Evolutionary conservation across 2,888 invertebrate genomes (phyloP).

Genomic region (Patella pellucida): DNA sequence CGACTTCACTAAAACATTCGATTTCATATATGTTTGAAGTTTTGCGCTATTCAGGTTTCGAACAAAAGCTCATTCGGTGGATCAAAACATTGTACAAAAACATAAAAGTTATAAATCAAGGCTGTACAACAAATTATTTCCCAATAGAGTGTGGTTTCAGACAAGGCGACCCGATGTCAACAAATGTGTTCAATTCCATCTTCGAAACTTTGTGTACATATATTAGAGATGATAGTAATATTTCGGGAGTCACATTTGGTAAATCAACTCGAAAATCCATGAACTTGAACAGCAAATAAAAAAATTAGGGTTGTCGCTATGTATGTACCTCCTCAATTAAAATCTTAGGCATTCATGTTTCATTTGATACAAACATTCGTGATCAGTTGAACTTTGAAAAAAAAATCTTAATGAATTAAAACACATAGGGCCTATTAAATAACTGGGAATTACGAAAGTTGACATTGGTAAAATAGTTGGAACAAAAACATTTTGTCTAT

Average conservation of each 20-base stretch:
- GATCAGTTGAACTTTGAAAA: background rate
- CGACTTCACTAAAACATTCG: background rate
- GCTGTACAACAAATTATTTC: background rate
- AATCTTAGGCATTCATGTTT: background rate
- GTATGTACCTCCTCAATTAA: background rate
- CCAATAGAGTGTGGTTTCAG: background rate
- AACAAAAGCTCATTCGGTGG: background rate
- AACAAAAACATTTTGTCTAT: background rate
- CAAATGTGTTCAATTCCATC: background rate
- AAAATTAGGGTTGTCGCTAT: background rate
- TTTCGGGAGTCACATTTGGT: background rate
- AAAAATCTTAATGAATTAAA: background rate
- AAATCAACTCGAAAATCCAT: background rate
- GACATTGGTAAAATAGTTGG: background rate
- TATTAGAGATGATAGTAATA: background rate
- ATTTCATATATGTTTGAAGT: background rate
- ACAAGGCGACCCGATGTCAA: background rate
- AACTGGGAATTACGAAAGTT: background rate
- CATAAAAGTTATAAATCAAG: background rate
- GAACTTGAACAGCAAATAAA: background rate
- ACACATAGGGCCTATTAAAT: background rate
- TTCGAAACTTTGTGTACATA: background rate
- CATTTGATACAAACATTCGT: background rate
- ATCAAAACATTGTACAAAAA: background rate
- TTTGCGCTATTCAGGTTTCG: background rate